phyloP scores from a whole-genome alignment of 2,888 invertebrate genomes.

The Frankliniella intonsa region DNA sequence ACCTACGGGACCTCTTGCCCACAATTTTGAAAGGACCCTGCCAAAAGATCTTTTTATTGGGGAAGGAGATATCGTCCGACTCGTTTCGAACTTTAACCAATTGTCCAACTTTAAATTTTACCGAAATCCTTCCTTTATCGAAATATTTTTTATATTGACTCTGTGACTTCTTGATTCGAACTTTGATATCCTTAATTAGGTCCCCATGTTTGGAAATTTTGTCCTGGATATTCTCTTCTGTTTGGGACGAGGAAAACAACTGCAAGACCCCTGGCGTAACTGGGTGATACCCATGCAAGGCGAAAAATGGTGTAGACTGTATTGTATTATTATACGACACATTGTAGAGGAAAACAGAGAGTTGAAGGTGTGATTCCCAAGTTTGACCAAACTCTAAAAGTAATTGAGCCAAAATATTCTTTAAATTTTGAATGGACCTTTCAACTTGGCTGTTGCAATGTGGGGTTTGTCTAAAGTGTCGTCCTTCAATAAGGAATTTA shows the following conservation, averaged over 20 bases:
- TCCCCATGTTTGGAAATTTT: neutral
- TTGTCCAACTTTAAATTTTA: neutral
- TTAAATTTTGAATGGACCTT: neutral
- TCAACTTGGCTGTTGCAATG: neutral
- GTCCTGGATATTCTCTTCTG: neutral
- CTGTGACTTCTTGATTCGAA: neutral
- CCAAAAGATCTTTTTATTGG: neutral
- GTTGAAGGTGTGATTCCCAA: neutral
- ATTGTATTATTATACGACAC: neutral
- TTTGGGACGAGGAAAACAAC: neutral
- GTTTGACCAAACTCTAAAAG: neutral
- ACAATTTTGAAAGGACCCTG: neutral
- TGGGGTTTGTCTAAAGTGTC: neutral
- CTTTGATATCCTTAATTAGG: neutral
- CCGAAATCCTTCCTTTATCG: neutral
- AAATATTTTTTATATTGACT: neutral
- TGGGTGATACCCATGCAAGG: no score
- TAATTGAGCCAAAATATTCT: neutral
- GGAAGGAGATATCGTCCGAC: neutral
- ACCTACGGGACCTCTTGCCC: neutral
- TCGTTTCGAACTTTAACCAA: neutral
- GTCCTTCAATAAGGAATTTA: neutral
- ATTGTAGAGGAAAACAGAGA: neutral
- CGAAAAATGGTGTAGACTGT: neutral
- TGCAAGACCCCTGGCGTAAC: neutral